Conservation (phyloP, 2,113 vertebrate species). For the Acanthisitta chloris region DNA sequence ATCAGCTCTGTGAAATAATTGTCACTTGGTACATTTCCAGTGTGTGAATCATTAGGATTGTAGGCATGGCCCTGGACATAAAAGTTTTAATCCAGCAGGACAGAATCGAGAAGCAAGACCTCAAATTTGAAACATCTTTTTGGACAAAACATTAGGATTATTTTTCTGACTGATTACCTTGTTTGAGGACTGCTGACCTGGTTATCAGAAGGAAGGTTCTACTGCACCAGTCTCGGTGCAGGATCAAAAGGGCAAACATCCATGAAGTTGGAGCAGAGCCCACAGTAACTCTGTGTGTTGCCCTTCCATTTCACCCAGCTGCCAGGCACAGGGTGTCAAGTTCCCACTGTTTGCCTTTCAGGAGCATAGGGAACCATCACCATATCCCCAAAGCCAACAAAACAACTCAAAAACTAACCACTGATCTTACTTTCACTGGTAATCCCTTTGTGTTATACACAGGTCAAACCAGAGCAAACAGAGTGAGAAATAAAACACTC, state of each 20-base stretch:
- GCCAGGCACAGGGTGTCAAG: background rate
- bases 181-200: background rate
- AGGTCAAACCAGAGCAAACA: background rate
- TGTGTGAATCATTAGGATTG: too few species aligned
- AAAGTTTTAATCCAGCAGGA: background rate
- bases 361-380: background rate
- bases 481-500: background rate
- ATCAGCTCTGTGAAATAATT: background rate
- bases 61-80: background rate
- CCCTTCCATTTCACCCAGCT: too few species aligned
- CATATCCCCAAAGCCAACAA: background rate
- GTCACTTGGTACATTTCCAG: rapidly evolving
- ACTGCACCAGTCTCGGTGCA: background rate
- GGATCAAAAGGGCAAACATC: background rate
- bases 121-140: background rate
- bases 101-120: background rate
- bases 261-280: background rate
- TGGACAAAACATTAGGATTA: background rate
- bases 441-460: background rate
- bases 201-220: background rate
- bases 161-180: background rate
- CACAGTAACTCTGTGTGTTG: background rate
- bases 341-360: background rate
- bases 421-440: background rate
- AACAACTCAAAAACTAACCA: background rate